These are phyloP conservation scores for Cryptocephalus moraei DNA, from an alignment of 2,888 invertebrate genomes.

Conservation along the genomic window DNA sequence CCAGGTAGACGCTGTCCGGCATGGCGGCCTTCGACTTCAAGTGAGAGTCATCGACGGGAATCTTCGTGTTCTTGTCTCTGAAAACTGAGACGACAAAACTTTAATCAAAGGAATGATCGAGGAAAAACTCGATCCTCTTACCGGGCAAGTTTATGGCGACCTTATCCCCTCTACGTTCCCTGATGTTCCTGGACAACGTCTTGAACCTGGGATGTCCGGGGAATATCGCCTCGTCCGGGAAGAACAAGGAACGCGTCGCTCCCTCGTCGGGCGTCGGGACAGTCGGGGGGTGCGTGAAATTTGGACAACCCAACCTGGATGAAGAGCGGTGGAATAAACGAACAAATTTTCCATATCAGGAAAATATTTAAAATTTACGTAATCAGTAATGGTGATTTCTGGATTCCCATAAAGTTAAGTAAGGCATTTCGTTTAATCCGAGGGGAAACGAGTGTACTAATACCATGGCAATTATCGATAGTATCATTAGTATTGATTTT, in stretches of 20 bases:
- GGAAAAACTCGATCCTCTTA: slow-evolving; percentile 35
- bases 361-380: too few relatives aligned
- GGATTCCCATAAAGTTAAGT: background rate
- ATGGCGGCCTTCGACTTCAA: slow-evolving; percentile 56
- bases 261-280: slow-evolving; percentile 60
- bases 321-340: too few relatives aligned
- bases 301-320: slow-evolving; percentile 70
- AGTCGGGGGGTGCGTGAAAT: slow-evolving; percentile 77
- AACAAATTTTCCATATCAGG: too few relatives aligned
- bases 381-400: too few relatives aligned
- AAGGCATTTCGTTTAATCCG: background rate
- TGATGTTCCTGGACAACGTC: slow-evolving; percentile 88
- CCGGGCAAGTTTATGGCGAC: slow-evolving; percentile 94
- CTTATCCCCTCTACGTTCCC: slow-evolving; percentile 84
- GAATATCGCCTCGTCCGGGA: slow-evolving; percentile 91
- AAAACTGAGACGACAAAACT: slow-evolving; percentile 53
- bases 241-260: slow-evolving; percentile 77
- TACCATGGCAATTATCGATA: too few relatives aligned
- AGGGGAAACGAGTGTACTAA: too few relatives aligned
- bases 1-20: slow-evolving; percentile 93
- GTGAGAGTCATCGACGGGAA: slow-evolving; percentile 71
- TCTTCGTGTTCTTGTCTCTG: slow-evolving; percentile 76
- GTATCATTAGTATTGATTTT: too few relatives aligned
- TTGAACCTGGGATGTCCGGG: slow-evolving; percentile 92
- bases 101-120: too few relatives aligned